phyloP scores from a whole-genome alignment of 1,140 invertebrate genomes.

The Magallana ariakensis region DNA sequence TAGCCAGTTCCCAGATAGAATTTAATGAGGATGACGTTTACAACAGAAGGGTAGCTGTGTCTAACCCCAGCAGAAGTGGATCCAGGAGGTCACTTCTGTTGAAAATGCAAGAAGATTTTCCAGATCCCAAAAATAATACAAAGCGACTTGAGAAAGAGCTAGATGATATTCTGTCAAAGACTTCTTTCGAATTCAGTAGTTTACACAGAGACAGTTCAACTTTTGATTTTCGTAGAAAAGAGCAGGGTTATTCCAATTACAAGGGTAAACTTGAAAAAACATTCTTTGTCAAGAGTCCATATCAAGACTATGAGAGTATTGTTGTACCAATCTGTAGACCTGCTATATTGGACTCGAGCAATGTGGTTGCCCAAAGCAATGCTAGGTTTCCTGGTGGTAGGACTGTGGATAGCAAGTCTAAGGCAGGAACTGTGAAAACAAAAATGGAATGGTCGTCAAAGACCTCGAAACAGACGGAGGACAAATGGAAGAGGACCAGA shows the following conservation, averaged over 20 bases:
- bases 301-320: conserved; percentile 7
- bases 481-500: background rate
- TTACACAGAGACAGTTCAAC: background rate
- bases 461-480: background rate
- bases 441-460: no score
- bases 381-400: background rate
- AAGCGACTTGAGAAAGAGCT: background rate
- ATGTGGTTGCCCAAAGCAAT: background rate
- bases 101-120: conserved; percentile 34
- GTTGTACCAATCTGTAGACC: background rate
- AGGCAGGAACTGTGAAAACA: background rate
- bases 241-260: background rate
- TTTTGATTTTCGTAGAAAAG: background rate
- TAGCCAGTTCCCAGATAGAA: background rate
- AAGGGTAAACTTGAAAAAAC: background rate
- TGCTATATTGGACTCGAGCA: background rate
- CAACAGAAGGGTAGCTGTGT: background rate
- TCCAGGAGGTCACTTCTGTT: background rate
- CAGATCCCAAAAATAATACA: background rate
- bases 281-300: conserved; percentile 14
- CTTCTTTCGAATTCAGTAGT: background rate
- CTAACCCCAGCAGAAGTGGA: background rate
- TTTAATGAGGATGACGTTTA: background rate
- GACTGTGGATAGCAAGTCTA: background rate
- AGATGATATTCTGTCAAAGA: background rate